Base-by-base conservation (phyloP, 2,888 invertebrate species). In the Atrina japonica region DNA sequence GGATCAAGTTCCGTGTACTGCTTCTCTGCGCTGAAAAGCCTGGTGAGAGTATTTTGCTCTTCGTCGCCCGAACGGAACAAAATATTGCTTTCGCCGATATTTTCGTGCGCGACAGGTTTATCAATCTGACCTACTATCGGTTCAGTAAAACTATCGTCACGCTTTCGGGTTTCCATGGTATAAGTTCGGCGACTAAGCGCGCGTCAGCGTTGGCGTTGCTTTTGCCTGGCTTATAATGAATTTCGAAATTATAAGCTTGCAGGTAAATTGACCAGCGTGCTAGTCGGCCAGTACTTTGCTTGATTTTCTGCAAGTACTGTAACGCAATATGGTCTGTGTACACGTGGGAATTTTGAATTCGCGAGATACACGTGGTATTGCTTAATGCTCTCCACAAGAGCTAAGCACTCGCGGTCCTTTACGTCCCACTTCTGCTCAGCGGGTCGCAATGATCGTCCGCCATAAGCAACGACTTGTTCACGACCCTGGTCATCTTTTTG, bases 381-480 rank as follows among this genome's bases (percentile, higher is more conserved):
- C 11, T 69, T 47, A 21, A 76, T 75, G 0, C 74, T 74, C 59
- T 76, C 80, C n/a, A 78, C 70, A 23, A 80, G 41, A 21, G 77
- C 80, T 47, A 80, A 53, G 29, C 75, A 67, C 70, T 80, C 80
- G n/a, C 65, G n/a, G 35, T 80, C 77, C 35, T 65, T 66, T 11
- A 75, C 78, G 2, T 72, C 66, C 75, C 72, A 77, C 21, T 70
- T 73, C 53, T 50, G 65, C 64, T 79, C 79, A 18, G 74, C 55
- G 7, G 41, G 23, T 2, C 64, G 23, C 35, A 78, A 66, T 18
- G 70, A 49, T 40, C 77, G 18, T 21, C 77, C 77, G n/a, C 70
- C 79, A 65, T 75, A 72, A 0, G 60, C 56, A 25, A 72, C 66
- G 9, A 76, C 75, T 40, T 29, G 25, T 21, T 75, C 70, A 18